These are phyloP conservation scores for Taeniopygia guttata DNA, from an alignment of 2,797 vertebrate genomes.

Conservation along the genomic window DNA sequence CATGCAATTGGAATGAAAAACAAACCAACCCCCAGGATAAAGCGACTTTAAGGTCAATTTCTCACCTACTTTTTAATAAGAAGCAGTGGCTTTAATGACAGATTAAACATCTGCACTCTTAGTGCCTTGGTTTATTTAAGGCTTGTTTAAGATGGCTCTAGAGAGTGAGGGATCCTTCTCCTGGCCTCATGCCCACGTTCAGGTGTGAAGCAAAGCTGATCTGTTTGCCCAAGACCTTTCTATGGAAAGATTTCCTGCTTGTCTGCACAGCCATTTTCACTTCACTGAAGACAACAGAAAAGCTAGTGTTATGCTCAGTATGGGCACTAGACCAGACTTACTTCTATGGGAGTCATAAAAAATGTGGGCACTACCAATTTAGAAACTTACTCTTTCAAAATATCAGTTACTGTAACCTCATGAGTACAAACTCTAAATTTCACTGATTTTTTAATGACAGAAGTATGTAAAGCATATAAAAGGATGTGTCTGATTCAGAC, in stretches of 20 bases:
- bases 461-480: not conserved
- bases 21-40: not conserved
- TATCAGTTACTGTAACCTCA: not conserved
- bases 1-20: not conserved
- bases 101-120: not conserved
- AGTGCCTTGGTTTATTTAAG: not conserved
- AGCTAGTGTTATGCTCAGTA: not conserved
- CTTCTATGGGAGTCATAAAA: not conserved
- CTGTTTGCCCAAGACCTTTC: not conserved
- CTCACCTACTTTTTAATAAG: not conserved
- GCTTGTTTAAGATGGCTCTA: not conserved
- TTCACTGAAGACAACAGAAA: not conserved
- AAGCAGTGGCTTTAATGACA: not conserved
- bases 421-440: not conserved
- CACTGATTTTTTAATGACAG: not conserved
- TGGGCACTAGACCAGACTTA: not conserved
- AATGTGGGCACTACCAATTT: not conserved
- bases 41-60: accelerated
- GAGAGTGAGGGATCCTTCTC: not conserved
- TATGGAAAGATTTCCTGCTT: not conserved
- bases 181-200: not conserved
- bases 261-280: not conserved
- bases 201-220: not conserved
- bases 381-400: not conserved
- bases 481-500: not conserved